Conservation (phyloP, 2,797 vertebrate species). For the Triplophysa bombifrons region DNA sequence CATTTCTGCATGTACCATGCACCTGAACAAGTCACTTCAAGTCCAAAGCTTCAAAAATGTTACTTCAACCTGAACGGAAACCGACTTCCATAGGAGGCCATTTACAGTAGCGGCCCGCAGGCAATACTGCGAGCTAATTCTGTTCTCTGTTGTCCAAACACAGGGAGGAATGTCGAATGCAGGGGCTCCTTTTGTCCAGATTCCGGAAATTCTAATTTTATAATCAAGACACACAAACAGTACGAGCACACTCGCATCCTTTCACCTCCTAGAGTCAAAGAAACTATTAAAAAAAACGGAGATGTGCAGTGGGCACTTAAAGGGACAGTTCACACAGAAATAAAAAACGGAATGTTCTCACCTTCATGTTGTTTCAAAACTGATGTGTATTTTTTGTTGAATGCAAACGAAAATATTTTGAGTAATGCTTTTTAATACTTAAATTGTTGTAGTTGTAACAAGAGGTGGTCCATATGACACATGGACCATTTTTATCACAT, state of each 20-base stretch:
- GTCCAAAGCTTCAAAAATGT: neutral
- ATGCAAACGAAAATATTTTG: neutral
- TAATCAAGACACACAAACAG: conserved; percentile 55
- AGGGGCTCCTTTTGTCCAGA: conserved; percentile 56
- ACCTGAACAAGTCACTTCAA: conserved; percentile 6
- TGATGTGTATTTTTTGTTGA: neutral
- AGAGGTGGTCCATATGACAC: no score
- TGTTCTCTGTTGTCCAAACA: conserved; percentile 34
- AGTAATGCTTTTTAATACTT: no score
- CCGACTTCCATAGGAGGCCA: neutral
- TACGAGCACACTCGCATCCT: conserved; percentile 24
- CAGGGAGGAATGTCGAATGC: conserved; percentile 63
- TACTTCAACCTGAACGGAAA: neutral
- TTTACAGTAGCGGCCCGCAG: conserved; percentile 9
- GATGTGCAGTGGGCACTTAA: neutral
- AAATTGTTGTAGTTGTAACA: no score
- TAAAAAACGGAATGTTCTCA: neutral
- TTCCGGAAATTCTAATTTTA: conserved; percentile 74
- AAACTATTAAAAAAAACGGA: conserved; percentile 40
- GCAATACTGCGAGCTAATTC: neutral
- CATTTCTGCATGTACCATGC: conserved; percentile 37
- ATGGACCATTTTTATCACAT: no score
- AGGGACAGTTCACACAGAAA: neutral
- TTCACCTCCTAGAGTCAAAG: conserved; percentile 35
- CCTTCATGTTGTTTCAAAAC: no score